Conservation (phyloP, 2,888 invertebrate species). For the Polyommatus iphigenia region DNA sequence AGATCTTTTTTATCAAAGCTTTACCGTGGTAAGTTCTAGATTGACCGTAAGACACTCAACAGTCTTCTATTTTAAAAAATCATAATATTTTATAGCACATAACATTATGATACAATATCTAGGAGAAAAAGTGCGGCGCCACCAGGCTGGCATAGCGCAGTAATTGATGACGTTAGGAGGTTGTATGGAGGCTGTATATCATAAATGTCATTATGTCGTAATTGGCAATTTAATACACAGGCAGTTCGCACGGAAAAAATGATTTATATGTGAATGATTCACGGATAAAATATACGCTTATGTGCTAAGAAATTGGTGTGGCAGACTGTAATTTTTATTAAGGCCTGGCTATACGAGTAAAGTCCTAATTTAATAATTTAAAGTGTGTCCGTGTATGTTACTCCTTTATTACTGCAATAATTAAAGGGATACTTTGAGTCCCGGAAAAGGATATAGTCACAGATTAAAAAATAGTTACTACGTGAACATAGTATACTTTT, state of each 20-base stretch:
- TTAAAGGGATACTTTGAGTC: too few relatives aligned
- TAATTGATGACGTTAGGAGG: conserved; percentile 23
- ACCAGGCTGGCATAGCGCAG: neutral
- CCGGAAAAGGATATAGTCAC: too few relatives aligned
- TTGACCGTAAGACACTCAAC: too few relatives aligned
- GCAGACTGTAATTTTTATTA: neutral
- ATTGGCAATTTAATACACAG: conserved; percentile 25
- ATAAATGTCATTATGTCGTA: conserved; percentile 11
- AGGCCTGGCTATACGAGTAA: neutral
- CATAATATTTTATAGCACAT: neutral
- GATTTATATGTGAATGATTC: conserved; percentile 26
- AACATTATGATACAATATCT: neutral
- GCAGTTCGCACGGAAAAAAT: conserved; percentile 27
- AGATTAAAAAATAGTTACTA: too few relatives aligned
- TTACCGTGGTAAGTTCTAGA: too few relatives aligned
- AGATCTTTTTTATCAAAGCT: too few relatives aligned
- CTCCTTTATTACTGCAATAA: too few relatives aligned
- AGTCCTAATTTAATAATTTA: neutral
- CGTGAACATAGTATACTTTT: too few relatives aligned
- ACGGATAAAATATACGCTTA: neutral
- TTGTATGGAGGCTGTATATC: conserved; percentile 11
- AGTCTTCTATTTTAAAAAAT: too few relatives aligned
- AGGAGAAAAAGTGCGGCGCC: conserved; percentile 15
- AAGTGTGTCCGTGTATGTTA: too few relatives aligned
- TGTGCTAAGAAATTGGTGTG: neutral